Evolutionary conservation across 2,797 vertebrate species (phyloP).

Genomic region (Eptatretus atami): DNA sequence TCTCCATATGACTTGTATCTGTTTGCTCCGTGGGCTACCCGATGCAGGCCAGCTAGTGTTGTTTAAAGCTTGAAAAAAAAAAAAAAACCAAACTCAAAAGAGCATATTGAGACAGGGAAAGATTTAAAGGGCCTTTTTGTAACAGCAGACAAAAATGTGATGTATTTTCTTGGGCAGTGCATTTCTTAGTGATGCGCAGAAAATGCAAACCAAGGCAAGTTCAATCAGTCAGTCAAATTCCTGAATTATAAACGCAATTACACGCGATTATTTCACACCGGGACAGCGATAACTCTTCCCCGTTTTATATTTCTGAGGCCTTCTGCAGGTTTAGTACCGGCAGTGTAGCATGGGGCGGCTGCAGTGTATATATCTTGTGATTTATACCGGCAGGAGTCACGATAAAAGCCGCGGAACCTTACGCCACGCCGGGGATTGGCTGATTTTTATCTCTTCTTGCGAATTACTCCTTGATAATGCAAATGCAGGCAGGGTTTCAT

Average conservation of each 20-base stretch:
- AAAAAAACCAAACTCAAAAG: no score
- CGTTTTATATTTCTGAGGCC: slow-evolving; percentile 5
- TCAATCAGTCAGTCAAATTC: slow-evolving; percentile 26
- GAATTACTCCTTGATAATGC: slow-evolving; percentile 5
- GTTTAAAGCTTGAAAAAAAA: no score
- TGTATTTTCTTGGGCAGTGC: no score
- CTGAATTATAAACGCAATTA: slow-evolving; percentile 99
- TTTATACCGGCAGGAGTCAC: slow-evolving; percentile 2
- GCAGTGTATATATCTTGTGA: slow-evolving; percentile 5
- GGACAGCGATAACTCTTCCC: slow-evolving; percentile 82
- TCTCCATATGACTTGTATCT: no score
- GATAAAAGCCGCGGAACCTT: slow-evolving; percentile 1
- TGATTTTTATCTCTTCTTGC: slow-evolving; percentile 5
- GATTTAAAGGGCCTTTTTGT: no score
- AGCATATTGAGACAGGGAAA: no score
- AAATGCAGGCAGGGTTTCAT: slow-evolving; percentile 3
- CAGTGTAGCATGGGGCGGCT: slow-evolving; percentile 1
- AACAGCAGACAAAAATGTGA: no score
- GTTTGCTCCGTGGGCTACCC: no score
- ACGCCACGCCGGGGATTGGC: slow-evolving; percentile 1
- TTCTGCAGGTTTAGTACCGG: not conserved
- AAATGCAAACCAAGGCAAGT: not conserved
- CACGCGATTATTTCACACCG: slow-evolving; percentile 93
- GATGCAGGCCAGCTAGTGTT: no score
- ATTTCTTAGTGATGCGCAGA: no score